A percentile compares a stretch with the other conserved stretches of the same genome.
Conservation (phyloP, 2,797 vertebrate genomes). For the Lindbergichthys nudifrons region DNA sequence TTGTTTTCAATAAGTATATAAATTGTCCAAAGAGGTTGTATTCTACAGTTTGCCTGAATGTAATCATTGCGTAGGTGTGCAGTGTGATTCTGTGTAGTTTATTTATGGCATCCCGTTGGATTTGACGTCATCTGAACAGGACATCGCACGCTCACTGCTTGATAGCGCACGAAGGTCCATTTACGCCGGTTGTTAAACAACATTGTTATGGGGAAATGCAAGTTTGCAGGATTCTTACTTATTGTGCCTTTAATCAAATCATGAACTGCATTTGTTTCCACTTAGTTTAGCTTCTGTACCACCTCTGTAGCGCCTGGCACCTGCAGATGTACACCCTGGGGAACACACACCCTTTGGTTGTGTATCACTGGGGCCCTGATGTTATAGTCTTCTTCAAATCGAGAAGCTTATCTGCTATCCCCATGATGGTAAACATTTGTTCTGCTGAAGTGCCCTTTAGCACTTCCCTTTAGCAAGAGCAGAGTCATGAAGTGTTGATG, state of each 20-base stretch:
- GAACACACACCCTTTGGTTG: neutral
- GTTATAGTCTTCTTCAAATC: constrained; percentile 10
- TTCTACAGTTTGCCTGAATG: no score
- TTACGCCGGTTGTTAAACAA: no score
- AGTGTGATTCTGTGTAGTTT: no score
- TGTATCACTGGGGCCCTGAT: neutral
- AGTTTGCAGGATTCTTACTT: no score
- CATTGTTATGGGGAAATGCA: no score
- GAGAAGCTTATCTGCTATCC: neutral
- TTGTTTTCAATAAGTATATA: no score
- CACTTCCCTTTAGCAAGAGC: neutral
- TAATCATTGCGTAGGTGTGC: no score
- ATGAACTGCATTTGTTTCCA: neutral
- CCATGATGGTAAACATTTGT: neutral
- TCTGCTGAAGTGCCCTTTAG: neutral
- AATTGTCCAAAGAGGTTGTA: no score
- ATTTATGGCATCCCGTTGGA: no score
- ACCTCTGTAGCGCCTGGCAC: neutral
- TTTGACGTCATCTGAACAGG: no score
- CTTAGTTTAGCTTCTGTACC: neutral
- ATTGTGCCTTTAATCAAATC: neutral
- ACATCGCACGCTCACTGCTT: no score
- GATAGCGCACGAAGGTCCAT: no score
- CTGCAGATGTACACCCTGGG: neutral
- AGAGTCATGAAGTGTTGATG: neutral